phyloP scores from a whole-genome alignment of 2,888 invertebrate genomes.

The Mesopsocus fuscifrons region DNA sequence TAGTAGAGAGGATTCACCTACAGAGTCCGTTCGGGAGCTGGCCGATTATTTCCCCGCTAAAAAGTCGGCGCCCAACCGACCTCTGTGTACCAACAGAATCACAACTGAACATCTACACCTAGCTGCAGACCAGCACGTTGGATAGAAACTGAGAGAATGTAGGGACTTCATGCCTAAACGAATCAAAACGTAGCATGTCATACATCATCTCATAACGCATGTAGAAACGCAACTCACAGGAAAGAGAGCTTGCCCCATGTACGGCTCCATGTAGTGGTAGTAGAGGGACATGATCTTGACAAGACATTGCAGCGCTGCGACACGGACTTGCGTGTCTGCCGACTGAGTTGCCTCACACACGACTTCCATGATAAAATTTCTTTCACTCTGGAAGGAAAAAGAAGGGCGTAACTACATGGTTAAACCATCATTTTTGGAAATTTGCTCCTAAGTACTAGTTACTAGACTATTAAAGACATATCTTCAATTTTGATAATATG shows the following conservation, averaged over 20 bases:
- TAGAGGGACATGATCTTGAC: slow-evolving; percentile 96
- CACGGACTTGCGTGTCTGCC: slow-evolving; percentile 74
- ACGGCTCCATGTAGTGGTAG: slow-evolving; percentile 97
- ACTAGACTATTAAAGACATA: not conserved
- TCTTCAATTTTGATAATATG: not conserved
- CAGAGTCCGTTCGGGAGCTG: no score
- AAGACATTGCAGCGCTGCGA: slow-evolving; percentile 93
- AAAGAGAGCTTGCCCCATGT: slow-evolving; percentile 95
- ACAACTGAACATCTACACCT: no score
- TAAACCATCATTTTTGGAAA: not conserved
- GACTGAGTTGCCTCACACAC: slow-evolving; percentile 98
- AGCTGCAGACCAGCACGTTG: no score
- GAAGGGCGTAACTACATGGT: not conserved
- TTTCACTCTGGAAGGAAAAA: slow-evolving; percentile 44
- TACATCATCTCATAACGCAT: no score
- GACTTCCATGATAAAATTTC: slow-evolving; percentile 99
- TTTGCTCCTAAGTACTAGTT: no score
- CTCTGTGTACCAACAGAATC: no score
- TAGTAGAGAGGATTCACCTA: not conserved
- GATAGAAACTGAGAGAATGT: no score
- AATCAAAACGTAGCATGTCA: no score
- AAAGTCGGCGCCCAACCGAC: no score
- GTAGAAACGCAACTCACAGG: no score
- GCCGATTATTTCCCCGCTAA: no score
- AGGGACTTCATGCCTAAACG: no score